Evolutionary conservation across 2,888 invertebrate genomes (phyloP), one percentile per base, ranked within the genome.

Genomic region (Nymphalis polychloros): DNA sequence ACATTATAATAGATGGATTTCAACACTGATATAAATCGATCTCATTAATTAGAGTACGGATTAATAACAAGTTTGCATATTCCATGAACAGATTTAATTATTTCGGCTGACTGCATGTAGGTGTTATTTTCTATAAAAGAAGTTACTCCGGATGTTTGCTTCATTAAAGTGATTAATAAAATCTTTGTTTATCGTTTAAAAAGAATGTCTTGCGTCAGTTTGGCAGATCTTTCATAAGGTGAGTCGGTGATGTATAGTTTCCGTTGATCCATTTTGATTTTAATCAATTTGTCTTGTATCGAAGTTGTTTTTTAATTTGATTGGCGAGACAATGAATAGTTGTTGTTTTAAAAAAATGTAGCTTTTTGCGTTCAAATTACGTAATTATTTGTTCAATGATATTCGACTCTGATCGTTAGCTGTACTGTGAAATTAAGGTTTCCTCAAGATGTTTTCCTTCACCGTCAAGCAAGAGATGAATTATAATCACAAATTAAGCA

Each of bases 141-240:
- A 68, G 65, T 53, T 41, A 50, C 62, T 57, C 57, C 69, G 71
- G 72, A 73, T 73, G 71, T 72, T 68, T 67, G 62, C 63, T 27
- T 67, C 46, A 61, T 64, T 55, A 64, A 61, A 49, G n/a, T 53
- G 31, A 61, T 68, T 63, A 59, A 59, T 69, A 67, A 66, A 67
- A 52, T 49, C 46, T 63, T 13, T 60, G 63, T 60, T 66, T 50
- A 47, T 31, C 60, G 41, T 53, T 59, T 49, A 41, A 59, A 50
- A 59, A 64, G 47, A 41, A 41, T 41, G 35, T 63, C 52, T 41
- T 61, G 23, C 66, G 63, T 64, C 57, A 61, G 66, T n/a, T 67
- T 41, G 35, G 27, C 50, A 41, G 49, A 64, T 64, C 47, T 66
- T 65, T 48, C 23, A 52, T 59, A 55, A 68, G 53, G 31, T 60